phyloP scores from a whole-genome alignment of 2,888 invertebrate species.

The Rotaria magnacalcarata region DNA sequence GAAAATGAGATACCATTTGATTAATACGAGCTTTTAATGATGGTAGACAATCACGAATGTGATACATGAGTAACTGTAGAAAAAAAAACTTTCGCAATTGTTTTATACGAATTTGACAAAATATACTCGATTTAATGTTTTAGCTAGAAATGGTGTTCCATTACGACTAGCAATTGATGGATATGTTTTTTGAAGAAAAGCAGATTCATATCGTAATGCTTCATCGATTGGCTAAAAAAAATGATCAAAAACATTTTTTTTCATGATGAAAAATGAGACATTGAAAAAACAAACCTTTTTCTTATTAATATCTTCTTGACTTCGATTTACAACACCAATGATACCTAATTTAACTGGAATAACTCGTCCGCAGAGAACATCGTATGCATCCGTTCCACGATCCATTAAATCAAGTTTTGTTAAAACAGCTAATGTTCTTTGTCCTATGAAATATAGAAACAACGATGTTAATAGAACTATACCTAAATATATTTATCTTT shows the following conservation, averaged over 20 bases:
- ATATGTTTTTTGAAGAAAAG: slow-evolving; percentile 89
- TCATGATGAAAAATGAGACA: not conserved
- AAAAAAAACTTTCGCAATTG: not conserved
- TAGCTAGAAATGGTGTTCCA: slow-evolving; percentile 91
- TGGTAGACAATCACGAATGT: slow-evolving; percentile 94
- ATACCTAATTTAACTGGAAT: slow-evolving; percentile 98
- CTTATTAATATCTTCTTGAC: slow-evolving; percentile 91
- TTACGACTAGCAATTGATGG: slow-evolving; percentile 91
- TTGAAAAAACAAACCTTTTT: slow-evolving; percentile 65
- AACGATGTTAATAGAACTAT: too few species aligned
- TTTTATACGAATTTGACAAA: too few species aligned
- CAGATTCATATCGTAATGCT: slow-evolving; percentile 85
- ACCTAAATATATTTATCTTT: too few species aligned
- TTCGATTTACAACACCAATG: slow-evolving; percentile 95
- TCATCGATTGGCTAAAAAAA: slow-evolving; percentile 64
- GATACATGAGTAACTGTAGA: slow-evolving; percentile 81
- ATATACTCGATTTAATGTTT: slow-evolving; percentile 78
- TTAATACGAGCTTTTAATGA: slow-evolving; percentile 96
- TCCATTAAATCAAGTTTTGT: slow-evolving; percentile 99
- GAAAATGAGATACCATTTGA: slow-evolving; percentile 94
- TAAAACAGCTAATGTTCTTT: slow-evolving; percentile 90
- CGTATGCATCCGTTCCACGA: slow-evolving; percentile 97
- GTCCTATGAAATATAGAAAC: slow-evolving; percentile 54
- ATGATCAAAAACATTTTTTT: not conserved
- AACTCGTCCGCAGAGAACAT: slow-evolving; percentile 90